Conservation (phyloP, 2,888 invertebrate species). For the Eumacrocentrus americanus region DNA sequence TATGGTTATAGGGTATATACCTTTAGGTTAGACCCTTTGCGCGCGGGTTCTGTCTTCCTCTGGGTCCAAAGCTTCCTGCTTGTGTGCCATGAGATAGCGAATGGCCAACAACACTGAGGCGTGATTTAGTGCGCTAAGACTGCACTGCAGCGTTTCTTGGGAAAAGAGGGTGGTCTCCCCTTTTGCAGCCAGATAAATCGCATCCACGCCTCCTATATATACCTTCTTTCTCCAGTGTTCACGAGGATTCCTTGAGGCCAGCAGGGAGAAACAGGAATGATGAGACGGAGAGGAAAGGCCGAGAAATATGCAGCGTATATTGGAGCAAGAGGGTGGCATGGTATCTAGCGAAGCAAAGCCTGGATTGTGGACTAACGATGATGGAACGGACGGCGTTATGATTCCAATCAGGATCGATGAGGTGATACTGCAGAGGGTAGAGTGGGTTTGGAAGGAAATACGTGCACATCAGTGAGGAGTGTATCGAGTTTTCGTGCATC, state of each 20-base stretch:
- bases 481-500: slow-evolving; percentile 9
- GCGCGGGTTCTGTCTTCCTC: slow-evolving; percentile 15
- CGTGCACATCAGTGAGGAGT: neutral
- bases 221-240: slow-evolving; percentile 30
- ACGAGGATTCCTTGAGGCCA: slow-evolving; percentile 29
- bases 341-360: neutral
- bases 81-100: slow-evolving; percentile 36
- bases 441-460: neutral
- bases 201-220: slow-evolving; percentile 37
- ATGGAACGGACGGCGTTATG: slow-evolving; percentile 8
- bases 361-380: slow-evolving; percentile 1
- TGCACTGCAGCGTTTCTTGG: slow-evolving; percentile 46
- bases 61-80: slow-evolving; percentile 27
- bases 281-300: slow-evolving; percentile 27
- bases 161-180: slow-evolving; percentile 35
- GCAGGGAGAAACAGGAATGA: slow-evolving; percentile 31
- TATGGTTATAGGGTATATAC: slow-evolving; percentile 1
- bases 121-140: slow-evolving; percentile 55
- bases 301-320: slow-evolving; percentile 12
- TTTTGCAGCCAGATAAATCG: slow-evolving; percentile 47
- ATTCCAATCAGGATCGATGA: slow-evolving; percentile 13
- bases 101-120: slow-evolving; percentile 45
- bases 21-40: neutral
- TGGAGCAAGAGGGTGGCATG: neutral
- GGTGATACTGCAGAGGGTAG: neutral